These are phyloP conservation scores for Neodiprion virginianus DNA, from an alignment of 1,140 invertebrate species.

Conservation along the genomic window DNA sequence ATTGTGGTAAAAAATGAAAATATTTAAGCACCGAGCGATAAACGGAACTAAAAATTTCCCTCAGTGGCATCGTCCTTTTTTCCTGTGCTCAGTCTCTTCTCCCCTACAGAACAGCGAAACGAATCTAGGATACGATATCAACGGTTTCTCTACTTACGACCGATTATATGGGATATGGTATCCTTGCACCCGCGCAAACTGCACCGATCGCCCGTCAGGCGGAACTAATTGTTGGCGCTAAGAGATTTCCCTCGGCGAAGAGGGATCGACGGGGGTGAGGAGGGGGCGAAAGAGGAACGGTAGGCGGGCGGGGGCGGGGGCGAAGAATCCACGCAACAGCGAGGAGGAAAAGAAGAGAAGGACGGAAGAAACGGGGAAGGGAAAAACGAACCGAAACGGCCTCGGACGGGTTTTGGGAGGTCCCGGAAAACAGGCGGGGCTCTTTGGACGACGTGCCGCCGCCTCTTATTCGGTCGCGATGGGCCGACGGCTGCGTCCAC, in stretches of 20 bases:
- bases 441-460: conserved; percentile 25
- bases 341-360: background rate
- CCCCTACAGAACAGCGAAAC: no score
- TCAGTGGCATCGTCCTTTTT: no score
- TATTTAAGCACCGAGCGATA: no score
- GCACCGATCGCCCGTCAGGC: conserved; percentile 29
- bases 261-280: conserved; percentile 8
- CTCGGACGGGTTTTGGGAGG: conserved; percentile 37
- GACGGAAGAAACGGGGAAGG: background rate
- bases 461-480: conserved; percentile 27
- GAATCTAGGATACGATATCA: no score
- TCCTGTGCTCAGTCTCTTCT: no score
- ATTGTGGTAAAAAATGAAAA: no score
- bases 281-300: conserved; percentile 19
- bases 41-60: no score
- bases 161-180: no score
- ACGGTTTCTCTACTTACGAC: no score
- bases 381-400: conserved; percentile 13
- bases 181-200: no score
- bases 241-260: conserved; percentile 30
- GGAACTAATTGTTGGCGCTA: conserved; percentile 51
- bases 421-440: conserved; percentile 42
- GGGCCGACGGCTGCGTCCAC: conserved; percentile 40
- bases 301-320: conserved; percentile 15
- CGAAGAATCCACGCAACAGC: conserved; percentile 11